Conservation (phyloP, 2,113 vertebrate genomes). For the Ciconia boyciana region DNA sequence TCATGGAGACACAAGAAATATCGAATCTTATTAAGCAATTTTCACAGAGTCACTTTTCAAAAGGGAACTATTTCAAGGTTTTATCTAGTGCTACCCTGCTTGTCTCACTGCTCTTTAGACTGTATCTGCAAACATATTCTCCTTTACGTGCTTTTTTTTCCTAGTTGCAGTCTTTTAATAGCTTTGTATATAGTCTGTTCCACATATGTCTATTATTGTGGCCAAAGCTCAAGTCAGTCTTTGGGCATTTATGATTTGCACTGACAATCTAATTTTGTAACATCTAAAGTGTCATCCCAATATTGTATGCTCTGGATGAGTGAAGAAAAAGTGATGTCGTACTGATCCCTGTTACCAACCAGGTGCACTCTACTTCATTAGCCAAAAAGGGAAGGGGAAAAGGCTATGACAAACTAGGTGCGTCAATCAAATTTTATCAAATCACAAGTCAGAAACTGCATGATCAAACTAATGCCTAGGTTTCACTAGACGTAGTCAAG, state of each 20-base stretch:
- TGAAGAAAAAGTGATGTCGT: not conserved
- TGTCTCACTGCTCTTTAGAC: not conserved
- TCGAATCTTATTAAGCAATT: not conserved
- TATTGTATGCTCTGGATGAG: not conserved
- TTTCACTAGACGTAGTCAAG: not conserved
- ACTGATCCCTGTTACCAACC: not conserved
- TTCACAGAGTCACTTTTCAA: not conserved
- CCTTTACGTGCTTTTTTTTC: not conserved
- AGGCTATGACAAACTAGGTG: not conserved
- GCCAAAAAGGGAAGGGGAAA: not conserved
- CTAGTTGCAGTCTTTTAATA: not conserved
- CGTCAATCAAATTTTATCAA: not conserved
- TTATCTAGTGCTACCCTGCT: not conserved
- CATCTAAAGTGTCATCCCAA: not conserved
- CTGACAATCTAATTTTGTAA: conserved; percentile 8
- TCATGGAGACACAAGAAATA: not conserved
- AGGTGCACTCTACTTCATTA: not conserved
- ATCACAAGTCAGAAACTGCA: not conserved
- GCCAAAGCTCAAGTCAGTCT: not conserved
- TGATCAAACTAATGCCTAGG: not conserved
- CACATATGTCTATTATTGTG: not conserved
- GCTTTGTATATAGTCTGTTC: not conserved
- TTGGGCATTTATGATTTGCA: not conserved
- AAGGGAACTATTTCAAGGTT: not conserved
- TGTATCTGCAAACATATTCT: not conserved